Evolutionary conservation across 2,888 invertebrate genomes (phyloP), one percentile per base, ranked within the genome.

Genomic region (Adelognathus sp.): DNA sequence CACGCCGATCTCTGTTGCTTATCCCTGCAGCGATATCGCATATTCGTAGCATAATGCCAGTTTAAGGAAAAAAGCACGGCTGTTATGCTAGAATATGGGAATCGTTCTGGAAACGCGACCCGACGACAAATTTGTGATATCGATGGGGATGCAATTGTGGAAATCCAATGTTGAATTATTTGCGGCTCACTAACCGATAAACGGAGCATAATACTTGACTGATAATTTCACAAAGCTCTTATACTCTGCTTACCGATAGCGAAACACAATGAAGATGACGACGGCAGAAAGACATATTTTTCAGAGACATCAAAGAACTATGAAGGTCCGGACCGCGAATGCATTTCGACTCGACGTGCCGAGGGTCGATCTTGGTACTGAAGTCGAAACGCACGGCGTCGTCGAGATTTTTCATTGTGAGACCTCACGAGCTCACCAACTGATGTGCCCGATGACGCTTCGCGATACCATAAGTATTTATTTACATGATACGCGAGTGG

Each of bases 171-270:
- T 79, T 70, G 86, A 2, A 27, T 77, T 77, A 11, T 66, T 77
- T 44, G 84, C 84, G 67, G 64, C 85, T 84, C 83, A 75, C 77
- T 83, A 76, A 77, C 60, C 83, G 81, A 74, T 87, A 88, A 90
- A 87, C 84, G 78, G 86, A 86, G 89, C 90, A 90, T 90, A 90
- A 89, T 90, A 76, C 88, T 87, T 85, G 64, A 70, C 69, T 41
- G 44, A 39, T 41, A 54, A 50, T 27, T 33, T 77, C 33, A 78
- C 82, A 84, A 88, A 88, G 86, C 83, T 83, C 79, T 88, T 87
- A 89, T 85, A 87, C 89, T 89, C 88, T 83, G 87, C 86, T 90
- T 90, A 90, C 89, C 89, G 89, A 88, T 79, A 81, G 79, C 84
- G 83, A 85, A 83, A 74, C 75, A 70, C 82, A 80, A 67, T n/a